Evolutionary conservation across 2,113 vertebrate genomes (phyloP), one percentile per base, ranked within the genome.

Genomic region (Sturnira hondurensis): DNA sequence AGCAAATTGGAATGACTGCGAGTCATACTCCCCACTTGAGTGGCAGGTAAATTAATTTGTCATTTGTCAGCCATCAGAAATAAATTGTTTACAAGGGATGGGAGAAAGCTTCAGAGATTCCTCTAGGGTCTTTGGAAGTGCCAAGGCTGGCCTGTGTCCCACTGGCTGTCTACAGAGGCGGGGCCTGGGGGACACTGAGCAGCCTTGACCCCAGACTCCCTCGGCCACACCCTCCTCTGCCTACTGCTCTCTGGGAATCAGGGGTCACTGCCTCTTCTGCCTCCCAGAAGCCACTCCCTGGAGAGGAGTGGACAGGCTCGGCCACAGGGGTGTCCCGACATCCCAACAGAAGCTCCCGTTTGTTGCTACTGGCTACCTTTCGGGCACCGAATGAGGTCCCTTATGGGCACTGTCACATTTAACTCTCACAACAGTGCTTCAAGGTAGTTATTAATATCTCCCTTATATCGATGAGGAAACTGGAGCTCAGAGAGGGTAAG

Each of bases 11-110:
- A 92, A 93, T 86, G 88, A 68, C 85, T 83, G 50, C 0, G 6
- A 94, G 90, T 95, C 93, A 74, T 85, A 95, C 74, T 91, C 77
- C 88, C 56, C 92, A 83, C 92, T 83, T 95, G 97, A 97, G 88
- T 97, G 95, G 89, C 97, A 96, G 93, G 95, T 95, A 81, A 93
- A 95, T 97, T 97, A 96, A 97, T 96, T 96, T 85, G 93, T 94
- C 67, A 36, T 94, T 97, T 61, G 92, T 97, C 97, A 97, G 76
- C 68, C 63, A 71, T 93, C 91, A 73, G 84, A 95, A 97, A 91
- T 92, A 96, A 97, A 96, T 54, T 95, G 87, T 96, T 96, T 96
- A 91, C 81, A 45, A 73, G 56, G 71, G 31, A 45, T 28, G 22
- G 33, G 50, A 78, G 82, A 54, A 86, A 47, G 33, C 88, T 47